phyloP scores from a whole-genome alignment of 2,888 invertebrate genomes.

The Carabus problematicus region DNA sequence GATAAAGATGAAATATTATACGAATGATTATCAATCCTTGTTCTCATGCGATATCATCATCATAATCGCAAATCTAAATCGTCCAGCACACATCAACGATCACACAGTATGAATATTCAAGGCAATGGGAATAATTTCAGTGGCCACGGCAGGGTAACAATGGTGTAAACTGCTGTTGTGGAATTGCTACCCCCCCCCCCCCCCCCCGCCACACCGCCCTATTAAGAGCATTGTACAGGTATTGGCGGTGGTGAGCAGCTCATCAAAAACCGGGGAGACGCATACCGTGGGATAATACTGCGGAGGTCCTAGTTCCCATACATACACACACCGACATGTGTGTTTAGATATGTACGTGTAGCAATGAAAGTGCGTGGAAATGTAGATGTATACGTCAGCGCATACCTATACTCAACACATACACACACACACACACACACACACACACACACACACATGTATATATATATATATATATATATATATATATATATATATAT shows the following conservation, averaged over 20 bases:
- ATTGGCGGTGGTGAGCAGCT: background rate
- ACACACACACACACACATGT: background rate
- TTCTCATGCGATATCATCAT: too few relatives aligned
- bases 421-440: background rate
- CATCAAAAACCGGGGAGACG: conserved; percentile 15
- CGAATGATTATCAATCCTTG: too few relatives aligned
- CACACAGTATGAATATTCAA: too few relatives aligned
- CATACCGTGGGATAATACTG: conserved; percentile 26
- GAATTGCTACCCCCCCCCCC: too few relatives aligned
- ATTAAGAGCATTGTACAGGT: too few relatives aligned
- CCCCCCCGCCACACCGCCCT: too few relatives aligned
- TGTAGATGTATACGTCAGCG: background rate
- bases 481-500: background rate
- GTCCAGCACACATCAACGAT: too few relatives aligned
- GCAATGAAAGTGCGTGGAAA: background rate
- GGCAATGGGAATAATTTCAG: too few relatives aligned
- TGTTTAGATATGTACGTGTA: background rate
- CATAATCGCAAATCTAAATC: too few relatives aligned
- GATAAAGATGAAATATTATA: too few relatives aligned
- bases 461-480: background rate
- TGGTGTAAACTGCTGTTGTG: too few relatives aligned
- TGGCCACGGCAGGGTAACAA: too few relatives aligned
- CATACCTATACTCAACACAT: background rate
- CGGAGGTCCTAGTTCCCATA: conserved; percentile 9
- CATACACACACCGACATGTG: background rate